These are phyloP conservation scores for Teleopsis dalmanni DNA, from an alignment of 1,140 invertebrate genomes.

Conservation along the genomic window DNA sequence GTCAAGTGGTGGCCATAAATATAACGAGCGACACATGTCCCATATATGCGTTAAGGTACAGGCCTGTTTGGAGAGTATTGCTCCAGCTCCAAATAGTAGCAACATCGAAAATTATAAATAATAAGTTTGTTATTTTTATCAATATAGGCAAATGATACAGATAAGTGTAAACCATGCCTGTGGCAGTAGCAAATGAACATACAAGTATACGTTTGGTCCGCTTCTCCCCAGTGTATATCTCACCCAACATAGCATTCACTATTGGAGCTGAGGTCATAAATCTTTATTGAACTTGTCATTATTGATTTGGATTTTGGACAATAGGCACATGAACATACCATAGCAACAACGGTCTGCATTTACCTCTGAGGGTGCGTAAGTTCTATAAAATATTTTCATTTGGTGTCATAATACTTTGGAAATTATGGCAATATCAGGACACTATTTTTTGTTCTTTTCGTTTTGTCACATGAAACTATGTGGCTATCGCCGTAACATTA, in stretches of 20 bases:
- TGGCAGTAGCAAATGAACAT: neutral
- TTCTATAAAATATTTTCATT: no score
- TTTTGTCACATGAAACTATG: no score
- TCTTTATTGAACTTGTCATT: conserved; percentile 38
- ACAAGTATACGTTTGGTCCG: neutral
- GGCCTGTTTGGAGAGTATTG: neutral
- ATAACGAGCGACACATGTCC: conserved; percentile 18
- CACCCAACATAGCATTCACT: neutral
- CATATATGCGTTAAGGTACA: neutral
- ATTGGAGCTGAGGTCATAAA: conserved; percentile 38
- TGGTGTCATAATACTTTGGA: no score
- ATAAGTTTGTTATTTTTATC: conserved; percentile 15
- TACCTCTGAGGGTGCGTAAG: no score
- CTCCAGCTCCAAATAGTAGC: neutral
- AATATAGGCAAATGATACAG: conserved; percentile 6
- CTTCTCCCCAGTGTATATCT: conserved; percentile 2
- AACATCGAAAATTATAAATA: conserved; percentile 6
- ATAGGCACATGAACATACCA: no score
- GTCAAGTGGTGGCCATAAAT: conserved; percentile 19
- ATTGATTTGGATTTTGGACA: conserved; percentile 28
- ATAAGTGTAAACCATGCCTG: conserved; percentile 3
- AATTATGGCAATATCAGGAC: no score
- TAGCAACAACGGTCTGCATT: no score
- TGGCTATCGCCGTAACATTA: no score
- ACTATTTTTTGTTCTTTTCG: no score